Base-by-base conservation (phyloP, 2,797 vertebrate species). In the Phoeniculus purpureus region DNA sequence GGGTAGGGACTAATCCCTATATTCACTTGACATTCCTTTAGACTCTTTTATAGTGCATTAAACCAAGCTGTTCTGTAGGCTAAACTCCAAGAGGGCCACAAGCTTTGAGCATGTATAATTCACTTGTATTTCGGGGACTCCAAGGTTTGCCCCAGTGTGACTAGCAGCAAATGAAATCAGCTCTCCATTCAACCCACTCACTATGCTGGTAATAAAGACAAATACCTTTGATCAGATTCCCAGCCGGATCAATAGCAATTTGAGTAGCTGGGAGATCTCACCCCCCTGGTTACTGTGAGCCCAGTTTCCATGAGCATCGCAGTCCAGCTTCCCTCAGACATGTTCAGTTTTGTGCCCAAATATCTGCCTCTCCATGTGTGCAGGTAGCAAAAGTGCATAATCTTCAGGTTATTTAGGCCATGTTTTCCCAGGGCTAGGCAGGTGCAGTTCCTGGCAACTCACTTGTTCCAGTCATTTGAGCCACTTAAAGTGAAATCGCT, bases 241-340 rank as follows among this genome's bases (percentile, higher is more conserved):
- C 86, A 92, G 81, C 40, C 85, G 81, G 76, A 94, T 95, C 95
- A 90, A 93, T 93, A 95, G 52, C 88, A 90, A 90, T 95, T 89
- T 90, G 48, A 93, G 84, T 31, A 81, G 86, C 66, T 73, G 40
- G 48, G 70, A 83, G 47, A 94, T 89, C 54, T 94, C 59, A 26
- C 85, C 81, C 90, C 92, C 50, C 50, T 84, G 75, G 74, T 89
- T 90, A 70, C 15, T 34, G 6, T 66, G 52, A 91, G 62, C 27
- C 62, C 3, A 72, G 20, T 85, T 93, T 82, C 83, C 59, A 60
- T 1, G 31, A n/a, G 78, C 54, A 66, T 68, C 68, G 48, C 31
- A 67, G 64, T 45, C 40, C 14, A 26, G 23, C 51, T 77, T 85
- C n/a, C 31, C 52, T 74, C 10, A 61, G 76, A 23, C 37, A 25